Evolutionary conservation across 2,797 vertebrate species (phyloP).

Genomic region (Coluber constrictor): DNA sequence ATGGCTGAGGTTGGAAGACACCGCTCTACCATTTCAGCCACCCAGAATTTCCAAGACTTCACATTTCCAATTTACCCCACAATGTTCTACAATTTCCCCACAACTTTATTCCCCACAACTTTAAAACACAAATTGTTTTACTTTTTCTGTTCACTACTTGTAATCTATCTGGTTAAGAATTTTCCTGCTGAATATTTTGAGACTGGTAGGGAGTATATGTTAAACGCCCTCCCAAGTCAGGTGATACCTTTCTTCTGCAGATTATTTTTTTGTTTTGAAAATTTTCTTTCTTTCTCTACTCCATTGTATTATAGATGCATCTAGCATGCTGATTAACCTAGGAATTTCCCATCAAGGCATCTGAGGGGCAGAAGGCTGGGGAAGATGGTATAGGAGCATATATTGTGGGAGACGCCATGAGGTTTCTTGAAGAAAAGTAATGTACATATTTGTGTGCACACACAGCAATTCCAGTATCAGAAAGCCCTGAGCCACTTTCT

Average conservation of each 20-base stretch:
- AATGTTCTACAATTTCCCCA: not conserved
- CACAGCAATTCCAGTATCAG: not conserved
- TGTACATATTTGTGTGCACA: not conserved
- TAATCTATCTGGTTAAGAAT: not conserved
- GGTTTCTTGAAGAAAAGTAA: not conserved
- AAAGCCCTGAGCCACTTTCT: not conserved
- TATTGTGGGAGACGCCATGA: not conserved
- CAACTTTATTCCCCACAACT: not conserved
- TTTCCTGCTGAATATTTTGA: not conserved
- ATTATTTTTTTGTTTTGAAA: not conserved
- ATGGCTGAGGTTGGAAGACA: not conserved
- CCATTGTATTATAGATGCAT: not conserved
- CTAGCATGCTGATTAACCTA: not conserved
- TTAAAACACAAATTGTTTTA: not conserved
- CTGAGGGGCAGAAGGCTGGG: not conserved
- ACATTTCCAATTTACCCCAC: not conserved
- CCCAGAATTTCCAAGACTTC: not conserved
- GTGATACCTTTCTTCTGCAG: not conserved
- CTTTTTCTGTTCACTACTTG: not conserved
- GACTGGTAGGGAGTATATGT: not conserved
- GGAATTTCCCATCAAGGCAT: not conserved
- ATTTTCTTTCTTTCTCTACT: not conserved
- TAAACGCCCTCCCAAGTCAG: not conserved
- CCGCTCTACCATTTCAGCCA: not conserved
- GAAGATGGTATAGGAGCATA: not conserved